Conservation (phyloP, 2,797 vertebrate genomes). For the Setipinna tenuifilis region DNA sequence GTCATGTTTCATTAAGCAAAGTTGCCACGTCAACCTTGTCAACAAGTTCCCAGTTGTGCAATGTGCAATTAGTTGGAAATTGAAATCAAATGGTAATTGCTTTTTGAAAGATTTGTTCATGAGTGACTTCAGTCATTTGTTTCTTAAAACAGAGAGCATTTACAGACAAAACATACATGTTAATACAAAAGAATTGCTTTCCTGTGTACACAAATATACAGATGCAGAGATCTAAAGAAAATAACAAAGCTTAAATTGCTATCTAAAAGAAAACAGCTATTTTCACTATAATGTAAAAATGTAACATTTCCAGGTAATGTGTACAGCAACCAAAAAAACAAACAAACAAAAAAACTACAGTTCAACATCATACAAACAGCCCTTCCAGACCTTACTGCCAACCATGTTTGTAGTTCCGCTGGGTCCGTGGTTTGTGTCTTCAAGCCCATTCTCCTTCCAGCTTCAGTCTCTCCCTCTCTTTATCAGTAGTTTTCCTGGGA, state of each 20-base stretch:
- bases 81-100: neutral
- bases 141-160: neutral
- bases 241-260: neutral
- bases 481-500: neutral
- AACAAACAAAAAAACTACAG: neutral
- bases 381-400: neutral
- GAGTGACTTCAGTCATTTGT: neutral
- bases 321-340: neutral
- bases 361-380: no score
- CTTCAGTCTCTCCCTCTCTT: neutral
- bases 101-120: neutral
- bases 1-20: neutral
- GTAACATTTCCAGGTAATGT: neutral
- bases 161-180: neutral
- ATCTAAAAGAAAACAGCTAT: neutral
- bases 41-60: neutral
- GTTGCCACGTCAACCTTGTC: neutral
- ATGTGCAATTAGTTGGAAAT: neutral
- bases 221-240: neutral
- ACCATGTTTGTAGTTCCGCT: neutral
- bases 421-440: neutral
- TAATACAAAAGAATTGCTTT: no score
- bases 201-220: no score
- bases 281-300: neutral
- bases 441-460: conserved; percentile 1